phyloP scores from a whole-genome alignment of 2,888 invertebrate species.

The Xanthorhoe spadicearia region DNA sequence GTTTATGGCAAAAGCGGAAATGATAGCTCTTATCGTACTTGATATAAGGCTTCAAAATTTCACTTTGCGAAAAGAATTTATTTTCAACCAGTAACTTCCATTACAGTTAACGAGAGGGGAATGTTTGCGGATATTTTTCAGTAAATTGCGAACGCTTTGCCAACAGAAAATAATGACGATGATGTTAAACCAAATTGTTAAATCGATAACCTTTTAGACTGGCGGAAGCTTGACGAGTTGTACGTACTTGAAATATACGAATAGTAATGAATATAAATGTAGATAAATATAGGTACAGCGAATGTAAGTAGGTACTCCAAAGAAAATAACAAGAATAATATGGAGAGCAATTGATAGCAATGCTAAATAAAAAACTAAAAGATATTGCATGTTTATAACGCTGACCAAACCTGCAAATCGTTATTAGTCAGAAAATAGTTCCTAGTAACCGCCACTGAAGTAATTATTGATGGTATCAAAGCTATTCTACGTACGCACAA shows the following conservation, averaged over 20 bases:
- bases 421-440: not conserved
- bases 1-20: slow-evolving; percentile 47
- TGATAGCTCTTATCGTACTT: slow-evolving; percentile 40
- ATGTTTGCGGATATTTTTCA: slow-evolving; percentile 27
- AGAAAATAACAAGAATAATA: too few relatives aligned
- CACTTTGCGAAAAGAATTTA: slow-evolving; percentile 29
- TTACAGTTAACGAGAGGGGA: slow-evolving; percentile 27
- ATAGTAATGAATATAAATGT: too few relatives aligned
- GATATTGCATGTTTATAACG: not conserved
- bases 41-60: slow-evolving; percentile 32
- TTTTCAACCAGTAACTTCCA: slow-evolving; percentile 22
- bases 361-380: too few relatives aligned
- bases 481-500: slow-evolving; percentile 19
- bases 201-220: slow-evolving; percentile 12
- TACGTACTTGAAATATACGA: too few relatives aligned
- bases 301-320: too few relatives aligned
- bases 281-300: too few relatives aligned
- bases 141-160: slow-evolving; percentile 24
- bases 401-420: not conserved
- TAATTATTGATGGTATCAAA: slow-evolving; percentile 20
- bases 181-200: not conserved
- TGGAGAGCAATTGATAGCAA: too few relatives aligned
- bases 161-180: slow-evolving; percentile 11
- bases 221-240: not conserved
- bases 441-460: not conserved